Conservation (phyloP, 2,113 vertebrate species). For the Cyanoderma ruficeps region DNA sequence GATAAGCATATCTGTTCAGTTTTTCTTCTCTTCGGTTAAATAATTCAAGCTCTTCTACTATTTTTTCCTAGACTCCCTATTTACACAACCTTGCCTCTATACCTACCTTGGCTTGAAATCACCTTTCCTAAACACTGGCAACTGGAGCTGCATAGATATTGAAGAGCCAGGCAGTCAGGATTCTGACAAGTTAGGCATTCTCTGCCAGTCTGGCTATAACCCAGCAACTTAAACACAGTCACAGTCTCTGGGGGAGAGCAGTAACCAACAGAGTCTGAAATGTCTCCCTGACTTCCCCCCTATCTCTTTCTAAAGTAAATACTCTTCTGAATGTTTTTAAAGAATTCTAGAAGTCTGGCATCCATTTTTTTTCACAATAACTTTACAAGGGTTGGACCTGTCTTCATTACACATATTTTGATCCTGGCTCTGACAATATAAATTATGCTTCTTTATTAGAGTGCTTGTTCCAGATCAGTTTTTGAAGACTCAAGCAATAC, state of each 20-base stretch:
- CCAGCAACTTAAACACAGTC: background rate
- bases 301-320: background rate
- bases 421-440: background rate
- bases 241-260: background rate
- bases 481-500: conserved; percentile 29
- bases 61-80: background rate
- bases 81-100: background rate
- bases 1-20: background rate
- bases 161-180: background rate
- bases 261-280: background rate
- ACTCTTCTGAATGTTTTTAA: background rate
- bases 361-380: accelerated
- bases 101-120: background rate
- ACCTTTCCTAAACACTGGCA: background rate
- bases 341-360: background rate
- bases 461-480: background rate
- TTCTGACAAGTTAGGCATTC: background rate
- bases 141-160: background rate
- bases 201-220: background rate
- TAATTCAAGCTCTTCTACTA: background rate
- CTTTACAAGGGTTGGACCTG: background rate
- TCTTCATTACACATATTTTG: background rate
- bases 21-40: background rate
- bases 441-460: background rate
- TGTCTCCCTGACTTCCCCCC: background rate